phyloP scores from a whole-genome alignment of 2,888 invertebrate genomes.

The Lissonota sp. region DNA sequence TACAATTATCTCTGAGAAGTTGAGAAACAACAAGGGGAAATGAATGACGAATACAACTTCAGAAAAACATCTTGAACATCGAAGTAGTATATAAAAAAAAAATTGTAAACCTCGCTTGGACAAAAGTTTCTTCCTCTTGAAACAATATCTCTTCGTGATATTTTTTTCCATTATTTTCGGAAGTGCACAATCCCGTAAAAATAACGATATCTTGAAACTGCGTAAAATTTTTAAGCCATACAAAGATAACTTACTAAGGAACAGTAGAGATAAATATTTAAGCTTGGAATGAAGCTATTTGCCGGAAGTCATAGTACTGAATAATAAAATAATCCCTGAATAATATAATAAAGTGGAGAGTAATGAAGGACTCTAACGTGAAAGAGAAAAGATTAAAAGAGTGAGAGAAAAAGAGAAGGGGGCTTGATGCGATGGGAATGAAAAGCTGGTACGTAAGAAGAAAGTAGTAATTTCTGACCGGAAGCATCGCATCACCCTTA shows the following conservation, averaged over 20 bases:
- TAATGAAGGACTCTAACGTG: neutral
- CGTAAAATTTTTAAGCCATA: too few relatives aligned
- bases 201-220: too few relatives aligned
- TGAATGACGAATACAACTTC: too few relatives aligned
- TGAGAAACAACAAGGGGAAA: too few relatives aligned
- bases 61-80: too few relatives aligned
- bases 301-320: constrained; percentile 40
- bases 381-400: neutral
- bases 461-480: constrained; percentile 35
- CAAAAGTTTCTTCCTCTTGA: too few relatives aligned
- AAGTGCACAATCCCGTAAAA: too few relatives aligned
- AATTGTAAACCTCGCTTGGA: too few relatives aligned
- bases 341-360: constrained; percentile 4
- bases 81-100: too few relatives aligned
- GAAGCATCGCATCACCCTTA: constrained; percentile 1
- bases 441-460: constrained; percentile 13
- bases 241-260: neutral
- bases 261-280: constrained; percentile 34
- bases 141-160: too few relatives aligned
- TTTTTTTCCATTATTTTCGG: too few relatives aligned
- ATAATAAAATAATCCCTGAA: constrained; percentile 40
- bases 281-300: constrained; percentile 23
- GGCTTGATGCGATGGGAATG: neutral
- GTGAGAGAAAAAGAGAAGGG: neutral
- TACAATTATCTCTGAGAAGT: too few relatives aligned